Evolutionary conservation across 2,888 invertebrate genomes (phyloP), one percentile per base, ranked within the genome.

Genomic region (Sinodicranocentrus sp.): DNA sequence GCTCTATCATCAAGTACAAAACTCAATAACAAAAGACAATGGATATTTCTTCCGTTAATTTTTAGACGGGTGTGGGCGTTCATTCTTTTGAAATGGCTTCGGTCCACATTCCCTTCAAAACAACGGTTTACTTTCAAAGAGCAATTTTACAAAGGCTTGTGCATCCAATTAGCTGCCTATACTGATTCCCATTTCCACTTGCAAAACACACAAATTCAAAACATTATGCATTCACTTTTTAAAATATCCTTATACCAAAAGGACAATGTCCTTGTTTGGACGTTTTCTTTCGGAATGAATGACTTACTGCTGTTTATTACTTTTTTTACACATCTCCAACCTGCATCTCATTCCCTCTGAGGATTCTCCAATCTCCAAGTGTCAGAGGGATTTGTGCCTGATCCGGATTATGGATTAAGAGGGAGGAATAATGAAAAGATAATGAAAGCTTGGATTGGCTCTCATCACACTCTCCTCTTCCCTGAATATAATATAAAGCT

Each of bases 351-450:
- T 6, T 17, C 17, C 26, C 26, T n/a, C 57, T 21, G 21, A 44
- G 48, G 23, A 13, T 19, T 43, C 28, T 67, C 79, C 78, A 79
- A 79, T 79, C 79, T 79, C 19, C 71, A 79, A 63, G 71, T 79
- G 79, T 71, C 79, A 79, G 71, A 63, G 71, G 61, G 54, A 71
- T 80, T 73, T 65, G 80, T 76, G 80, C 67, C 23, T 77, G 57
- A 78, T 79, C 77, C 75, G 85, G 85, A 87, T 87, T 87, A 87
- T 87, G 86, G 86, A 87, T 87, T 86, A 87, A 88, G 86, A 86
- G 86, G 86, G 86, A 85, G 84, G 85, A 87, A 86, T 87, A 88
- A 88, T 87, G 87, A 87, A 88, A 87, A 86, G 86, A 87, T 87
- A 88, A 88, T 88, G 88, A 88, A 86, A 82, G 84, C 71, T 71